A percentile compares a stretch with the other conserved stretches of the same genome.
These are phyloP conservation scores for Teleopsis dalmanni DNA, from an alignment of 1,140 invertebrate species.

Conservation along the genomic window DNA sequence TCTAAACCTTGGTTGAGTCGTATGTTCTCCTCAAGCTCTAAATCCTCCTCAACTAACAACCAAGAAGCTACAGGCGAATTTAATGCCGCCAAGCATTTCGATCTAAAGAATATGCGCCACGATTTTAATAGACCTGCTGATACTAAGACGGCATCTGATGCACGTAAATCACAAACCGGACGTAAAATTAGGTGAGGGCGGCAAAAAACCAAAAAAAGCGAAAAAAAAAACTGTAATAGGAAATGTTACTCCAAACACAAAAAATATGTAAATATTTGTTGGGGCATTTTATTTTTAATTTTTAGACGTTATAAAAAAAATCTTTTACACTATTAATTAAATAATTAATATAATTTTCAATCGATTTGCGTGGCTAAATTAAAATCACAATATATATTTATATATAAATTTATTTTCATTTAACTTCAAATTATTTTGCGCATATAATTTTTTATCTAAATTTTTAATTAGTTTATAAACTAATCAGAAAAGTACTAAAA, in stretches of 20 bases:
- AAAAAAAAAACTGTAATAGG: neutral
- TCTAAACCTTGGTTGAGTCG: slow-evolving; percentile 43
- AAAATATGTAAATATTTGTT: neutral
- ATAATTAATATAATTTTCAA: too few relatives aligned
- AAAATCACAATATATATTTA: too few relatives aligned
- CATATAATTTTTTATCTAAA: too few relatives aligned
- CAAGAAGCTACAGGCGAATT: slow-evolving; percentile 20
- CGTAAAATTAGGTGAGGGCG: slow-evolving; percentile 45
- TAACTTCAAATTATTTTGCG: too few relatives aligned
- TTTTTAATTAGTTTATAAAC: too few relatives aligned
- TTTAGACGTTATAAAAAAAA: too few relatives aligned
- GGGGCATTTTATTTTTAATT: neutral
- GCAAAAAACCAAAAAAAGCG: slow-evolving; percentile 10
- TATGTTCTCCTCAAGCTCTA: slow-evolving; percentile 29
- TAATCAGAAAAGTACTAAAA: too few relatives aligned
- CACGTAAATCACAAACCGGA: slow-evolving; percentile 36
- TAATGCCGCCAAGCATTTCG: slow-evolving; percentile 41
- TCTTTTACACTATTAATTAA: too few relatives aligned
- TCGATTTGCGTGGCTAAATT: too few relatives aligned
- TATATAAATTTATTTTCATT: too few relatives aligned
- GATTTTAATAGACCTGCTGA: slow-evolving; percentile 44
- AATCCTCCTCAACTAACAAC: slow-evolving; percentile 17
- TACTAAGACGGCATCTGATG: slow-evolving; percentile 28
- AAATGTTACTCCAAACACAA: neutral
- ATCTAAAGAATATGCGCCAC: slow-evolving; percentile 36